Conservation (phyloP, 2,113 vertebrate genomes). For the Ailuropoda melanoleuca region DNA sequence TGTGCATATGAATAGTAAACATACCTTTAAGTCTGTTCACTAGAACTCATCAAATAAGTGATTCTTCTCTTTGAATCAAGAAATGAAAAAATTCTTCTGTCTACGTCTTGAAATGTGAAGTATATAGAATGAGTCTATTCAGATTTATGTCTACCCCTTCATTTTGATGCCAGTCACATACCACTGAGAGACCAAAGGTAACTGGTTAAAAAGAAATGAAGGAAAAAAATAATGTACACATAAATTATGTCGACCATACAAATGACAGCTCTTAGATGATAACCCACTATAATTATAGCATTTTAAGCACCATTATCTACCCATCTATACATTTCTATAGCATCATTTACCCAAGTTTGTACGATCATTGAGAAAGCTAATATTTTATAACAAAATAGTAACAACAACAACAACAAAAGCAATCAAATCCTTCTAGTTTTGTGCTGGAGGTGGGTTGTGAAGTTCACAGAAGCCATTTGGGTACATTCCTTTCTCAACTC, state of each 20-base stretch:
- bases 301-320: neutral
- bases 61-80: slow-evolving; percentile 15
- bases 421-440: neutral
- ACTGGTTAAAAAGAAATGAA: neutral
- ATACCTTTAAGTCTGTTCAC: neutral
- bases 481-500: neutral
- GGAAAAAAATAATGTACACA: neutral
- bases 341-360: neutral
- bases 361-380: neutral
- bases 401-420: neutral
- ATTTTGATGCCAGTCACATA: slow-evolving; percentile 61
- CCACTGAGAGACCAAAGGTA: neutral
- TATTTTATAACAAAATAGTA: slow-evolving; percentile 25
- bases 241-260: slow-evolving; percentile 7
- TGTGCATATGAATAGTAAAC: neutral
- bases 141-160: slow-evolving; percentile 6
- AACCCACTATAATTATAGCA: slow-evolving; percentile 12
- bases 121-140: slow-evolving; percentile 44
- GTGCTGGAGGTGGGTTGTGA: neutral
- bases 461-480: neutral
- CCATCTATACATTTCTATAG: neutral
- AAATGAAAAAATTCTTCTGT: neutral
- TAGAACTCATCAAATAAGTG: neutral
- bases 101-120: slow-evolving; percentile 19
- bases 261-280: neutral